Percentiles rank a stretch among this genome's conserved stretches.
phyloP scores from a whole-genome alignment of 2,888 invertebrate species.

The Nomada hirtipes region DNA sequence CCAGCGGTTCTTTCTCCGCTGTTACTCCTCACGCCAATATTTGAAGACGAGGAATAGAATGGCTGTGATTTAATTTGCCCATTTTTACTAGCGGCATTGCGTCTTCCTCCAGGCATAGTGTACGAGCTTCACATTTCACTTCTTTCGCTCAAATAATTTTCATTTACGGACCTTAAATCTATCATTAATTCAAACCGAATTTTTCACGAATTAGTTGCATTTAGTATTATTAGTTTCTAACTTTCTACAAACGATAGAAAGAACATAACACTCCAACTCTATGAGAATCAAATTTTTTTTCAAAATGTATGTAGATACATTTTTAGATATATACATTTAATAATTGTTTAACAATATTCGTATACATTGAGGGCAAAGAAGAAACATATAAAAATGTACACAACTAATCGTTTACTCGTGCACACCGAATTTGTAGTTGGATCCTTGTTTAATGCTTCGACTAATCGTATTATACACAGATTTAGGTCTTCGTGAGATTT shows the following conservation, averaged over 20 bases:
- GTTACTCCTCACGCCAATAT: constrained; percentile 58
- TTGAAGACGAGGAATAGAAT: constrained; percentile 49
- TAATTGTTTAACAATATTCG: background rate
- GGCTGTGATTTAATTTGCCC: constrained; percentile 83
- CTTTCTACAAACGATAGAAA: background rate
- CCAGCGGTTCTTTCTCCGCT: constrained; percentile 62
- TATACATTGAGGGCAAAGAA: background rate
- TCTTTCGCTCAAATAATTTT: background rate
- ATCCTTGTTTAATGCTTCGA: background rate
- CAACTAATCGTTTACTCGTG: background rate
- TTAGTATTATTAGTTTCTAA: background rate
- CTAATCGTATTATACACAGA: background rate
- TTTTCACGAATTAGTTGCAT: too few species aligned
- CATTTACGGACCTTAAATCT: background rate
- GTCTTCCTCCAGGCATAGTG: constrained; percentile 82
- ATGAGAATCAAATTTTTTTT: background rate
- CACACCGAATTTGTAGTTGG: background rate
- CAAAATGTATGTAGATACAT: background rate
- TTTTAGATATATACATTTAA: background rate
- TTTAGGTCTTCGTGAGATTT: background rate
- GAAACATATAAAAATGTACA: background rate
- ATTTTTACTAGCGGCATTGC: constrained; percentile 78
- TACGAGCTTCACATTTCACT: constrained; percentile 40
- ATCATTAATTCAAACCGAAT: background rate
- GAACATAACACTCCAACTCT: background rate